These are phyloP conservation scores for Cynopterus brachyotis DNA, from an alignment of 2,113 vertebrate genomes.

Conservation along the genomic window DNA sequence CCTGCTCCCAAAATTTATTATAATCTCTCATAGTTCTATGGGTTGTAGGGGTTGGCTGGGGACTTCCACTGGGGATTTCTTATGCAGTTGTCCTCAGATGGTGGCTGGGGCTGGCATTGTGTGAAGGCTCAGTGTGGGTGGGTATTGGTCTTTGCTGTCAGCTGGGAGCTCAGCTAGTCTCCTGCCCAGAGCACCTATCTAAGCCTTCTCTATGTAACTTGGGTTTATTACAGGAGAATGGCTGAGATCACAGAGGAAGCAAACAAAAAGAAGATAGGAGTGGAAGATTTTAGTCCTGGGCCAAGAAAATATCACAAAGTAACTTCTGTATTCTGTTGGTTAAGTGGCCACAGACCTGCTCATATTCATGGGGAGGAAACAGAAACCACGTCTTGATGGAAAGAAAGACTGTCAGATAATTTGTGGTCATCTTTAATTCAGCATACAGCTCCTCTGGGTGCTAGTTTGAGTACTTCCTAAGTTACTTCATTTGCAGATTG, in stretches of 20 bases:
- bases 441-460: background rate
- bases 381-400: background rate
- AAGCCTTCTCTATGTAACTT: background rate
- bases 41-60: background rate
- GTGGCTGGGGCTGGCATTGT: background rate
- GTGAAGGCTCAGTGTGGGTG: background rate
- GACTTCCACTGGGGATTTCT: background rate
- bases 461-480: background rate
- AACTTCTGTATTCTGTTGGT: background rate
- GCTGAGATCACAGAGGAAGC: background rate
- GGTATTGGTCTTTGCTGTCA: background rate
- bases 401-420: background rate
- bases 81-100: background rate
- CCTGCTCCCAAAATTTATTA: background rate
- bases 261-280: background rate
- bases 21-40: background rate
- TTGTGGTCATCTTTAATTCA: background rate
- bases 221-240: background rate
- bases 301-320: background rate
- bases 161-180: background rate
- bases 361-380: background rate
- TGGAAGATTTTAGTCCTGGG: background rate
- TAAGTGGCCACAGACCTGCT: background rate
- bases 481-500: background rate
- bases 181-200: background rate